Conservation (phyloP, 1,140 invertebrate species). For the Luehdorfia chinensis region DNA sequence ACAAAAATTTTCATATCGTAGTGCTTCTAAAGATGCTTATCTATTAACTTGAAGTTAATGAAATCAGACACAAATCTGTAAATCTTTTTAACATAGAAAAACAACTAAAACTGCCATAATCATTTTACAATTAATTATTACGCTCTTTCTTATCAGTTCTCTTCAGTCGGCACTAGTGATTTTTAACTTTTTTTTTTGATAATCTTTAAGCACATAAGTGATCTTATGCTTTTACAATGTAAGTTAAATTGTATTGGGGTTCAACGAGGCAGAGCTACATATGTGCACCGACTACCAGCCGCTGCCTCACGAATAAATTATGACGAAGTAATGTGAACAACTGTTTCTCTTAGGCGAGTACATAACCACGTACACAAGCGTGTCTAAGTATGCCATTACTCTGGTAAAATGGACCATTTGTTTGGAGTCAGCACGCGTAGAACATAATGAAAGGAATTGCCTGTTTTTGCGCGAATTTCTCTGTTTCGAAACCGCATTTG, state of each 20-base stretch:
- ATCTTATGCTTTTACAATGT: no score
- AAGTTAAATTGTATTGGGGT: not conserved
- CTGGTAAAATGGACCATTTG: conserved; percentile 34
- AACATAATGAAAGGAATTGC: conserved; percentile 28
- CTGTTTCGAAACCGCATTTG: conserved; percentile 17
- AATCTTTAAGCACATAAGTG: no score
- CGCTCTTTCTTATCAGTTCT: no score
- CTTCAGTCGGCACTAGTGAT: no score
- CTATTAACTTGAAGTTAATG: no score
- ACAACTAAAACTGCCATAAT: no score
- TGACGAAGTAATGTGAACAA: conserved; percentile 21
- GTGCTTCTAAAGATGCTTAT: no score
- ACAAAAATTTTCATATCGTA: no score
- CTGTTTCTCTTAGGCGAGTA: conserved; percentile 23
- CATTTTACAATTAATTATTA: no score
- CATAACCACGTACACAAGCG: conserved; percentile 32
- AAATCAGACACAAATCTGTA: no score
- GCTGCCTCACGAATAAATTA: conserved; percentile 21
- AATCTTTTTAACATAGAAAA: no score
- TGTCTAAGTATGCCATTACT: conserved; percentile 37
- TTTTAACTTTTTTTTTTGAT: no score
- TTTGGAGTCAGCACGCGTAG: conserved; percentile 27
- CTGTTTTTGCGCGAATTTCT: conserved; percentile 23
- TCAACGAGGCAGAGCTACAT: not conserved
- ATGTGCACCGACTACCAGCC: conserved; percentile 2